Base-by-base conservation (phyloP, 2,113 vertebrate genomes). In the Pleuronectes platessa region DNA sequence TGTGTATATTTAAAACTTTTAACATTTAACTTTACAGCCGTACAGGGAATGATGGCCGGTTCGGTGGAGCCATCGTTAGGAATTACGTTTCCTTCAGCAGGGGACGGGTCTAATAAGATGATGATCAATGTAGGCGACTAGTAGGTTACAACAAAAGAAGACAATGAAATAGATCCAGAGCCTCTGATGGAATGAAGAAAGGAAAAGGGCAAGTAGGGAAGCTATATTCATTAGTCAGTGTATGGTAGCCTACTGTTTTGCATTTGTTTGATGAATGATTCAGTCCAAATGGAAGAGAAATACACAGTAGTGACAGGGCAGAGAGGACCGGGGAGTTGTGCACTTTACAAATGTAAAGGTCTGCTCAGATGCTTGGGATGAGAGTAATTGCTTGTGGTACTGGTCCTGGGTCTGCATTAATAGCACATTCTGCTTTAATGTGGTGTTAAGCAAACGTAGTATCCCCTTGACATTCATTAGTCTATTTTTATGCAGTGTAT, bases 391-490 rank as follows among this genome's bases (percentile, higher is more conserved):
- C 37, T 78, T 2, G 61, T 71, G 26, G 71, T 79, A 74, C 53
- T 66, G 64, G 71, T 42, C 53, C 74, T 71, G 67, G 60, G 60
- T 71, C 71, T 75, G 72, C 74, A 77, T 79, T 86, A 83, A 42
- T 42, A 12, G 40, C 40, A 42, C 40, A 11, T 42, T 12, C 2
- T 10, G 60, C 71, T 79, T 84, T 88, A 74, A 84, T 83, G 74
- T 55, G 65, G 26, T 64, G 72, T 79, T 78, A 84, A 68, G 68
- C 53, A 81, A 87, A 84, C 47, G 78, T 5, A 65, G 68, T 42
- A 83, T 76, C 53, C 79, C 77, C 69, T 64, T 85, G 87, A 83
- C 77, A 86, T 77, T 78, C 82, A 90, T 88, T 87, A 86, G 68
- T 79, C 18, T 68, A 42, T 37, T 84, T 84, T 84, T 65, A 74